Conservation (phyloP, 2,113 vertebrate species). For the Camelus dromedarius region DNA sequence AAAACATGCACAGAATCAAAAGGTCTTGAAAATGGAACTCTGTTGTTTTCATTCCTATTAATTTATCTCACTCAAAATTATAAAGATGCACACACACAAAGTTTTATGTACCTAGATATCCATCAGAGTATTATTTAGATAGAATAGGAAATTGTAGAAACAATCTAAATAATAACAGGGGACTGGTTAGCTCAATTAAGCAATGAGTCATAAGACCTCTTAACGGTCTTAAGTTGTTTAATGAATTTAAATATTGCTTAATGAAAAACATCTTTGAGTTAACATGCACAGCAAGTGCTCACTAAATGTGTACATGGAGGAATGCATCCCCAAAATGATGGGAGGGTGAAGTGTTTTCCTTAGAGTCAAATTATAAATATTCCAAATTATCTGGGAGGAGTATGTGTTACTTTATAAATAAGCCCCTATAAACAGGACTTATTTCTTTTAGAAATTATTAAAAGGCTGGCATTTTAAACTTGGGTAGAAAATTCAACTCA, state of each 20-base stretch:
- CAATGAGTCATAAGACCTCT: background rate
- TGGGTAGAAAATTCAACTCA: background rate
- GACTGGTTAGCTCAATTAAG: background rate
- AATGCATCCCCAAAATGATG: background rate
- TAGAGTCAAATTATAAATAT: background rate
- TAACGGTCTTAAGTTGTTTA: background rate
- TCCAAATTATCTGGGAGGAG: background rate
- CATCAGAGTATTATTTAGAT: background rate
- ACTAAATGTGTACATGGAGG: background rate
- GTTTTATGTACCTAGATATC: background rate
- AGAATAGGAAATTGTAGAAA: background rate
- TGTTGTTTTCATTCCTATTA: background rate
- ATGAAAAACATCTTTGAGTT: background rate
- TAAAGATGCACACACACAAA: background rate
- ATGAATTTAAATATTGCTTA: conserved; percentile 14
- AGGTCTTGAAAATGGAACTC: background rate
- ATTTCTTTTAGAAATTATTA: background rate
- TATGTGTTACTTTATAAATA: background rate
- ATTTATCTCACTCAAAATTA: background rate
- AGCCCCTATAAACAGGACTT: background rate
- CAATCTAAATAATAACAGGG: background rate
- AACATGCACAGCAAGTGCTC: background rate
- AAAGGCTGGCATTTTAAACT: background rate
- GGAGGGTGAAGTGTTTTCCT: background rate
- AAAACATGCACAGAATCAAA: background rate